Conservation (phyloP, 1,140 invertebrate genomes). For the Polyergus mexicanus region DNA sequence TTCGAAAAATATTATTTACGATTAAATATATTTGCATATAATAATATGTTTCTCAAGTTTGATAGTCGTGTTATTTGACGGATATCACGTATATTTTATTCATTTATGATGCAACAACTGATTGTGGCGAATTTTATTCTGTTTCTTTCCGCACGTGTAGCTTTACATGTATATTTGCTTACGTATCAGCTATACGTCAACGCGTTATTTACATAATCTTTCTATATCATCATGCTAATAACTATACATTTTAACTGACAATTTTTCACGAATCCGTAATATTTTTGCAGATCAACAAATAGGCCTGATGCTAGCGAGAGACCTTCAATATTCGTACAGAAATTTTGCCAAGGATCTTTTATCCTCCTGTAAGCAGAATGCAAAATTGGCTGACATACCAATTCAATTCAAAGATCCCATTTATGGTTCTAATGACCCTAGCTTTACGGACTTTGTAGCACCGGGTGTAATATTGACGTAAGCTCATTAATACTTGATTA, state of each 20-base stretch:
- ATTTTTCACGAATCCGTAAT: not conserved
- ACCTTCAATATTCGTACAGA: slow-evolving; percentile 93
- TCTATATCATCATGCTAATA: not conserved
- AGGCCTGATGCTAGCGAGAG: slow-evolving; percentile 92
- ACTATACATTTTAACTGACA: not conserved
- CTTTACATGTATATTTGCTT: not conserved
- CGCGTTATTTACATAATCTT: not conserved
- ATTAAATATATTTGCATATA: not conserved
- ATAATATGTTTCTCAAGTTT: not conserved
- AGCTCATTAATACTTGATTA: slow-evolving; percentile 80
- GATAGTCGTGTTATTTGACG: not conserved
- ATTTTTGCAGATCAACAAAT: slow-evolving; percentile 93
- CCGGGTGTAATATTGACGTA: slow-evolving; percentile 97
- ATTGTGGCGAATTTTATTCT: not conserved
- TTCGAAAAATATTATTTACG: not conserved
- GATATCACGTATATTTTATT: not conserved
- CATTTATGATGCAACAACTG: not conserved
- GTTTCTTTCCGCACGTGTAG: not conserved
- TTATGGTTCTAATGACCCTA: slow-evolving; percentile 94
- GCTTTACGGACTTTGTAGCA: slow-evolving; percentile 98
- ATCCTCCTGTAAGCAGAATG: slow-evolving; percentile 91
- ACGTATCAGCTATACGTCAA: not conserved
- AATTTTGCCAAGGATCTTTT: slow-evolving; percentile 91
- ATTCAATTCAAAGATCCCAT: slow-evolving; percentile 94
- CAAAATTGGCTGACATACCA: slow-evolving; percentile 93